phyloP scores from a whole-genome alignment of 1,140 invertebrate genomes.

The Andrena cerasifolii region DNA sequence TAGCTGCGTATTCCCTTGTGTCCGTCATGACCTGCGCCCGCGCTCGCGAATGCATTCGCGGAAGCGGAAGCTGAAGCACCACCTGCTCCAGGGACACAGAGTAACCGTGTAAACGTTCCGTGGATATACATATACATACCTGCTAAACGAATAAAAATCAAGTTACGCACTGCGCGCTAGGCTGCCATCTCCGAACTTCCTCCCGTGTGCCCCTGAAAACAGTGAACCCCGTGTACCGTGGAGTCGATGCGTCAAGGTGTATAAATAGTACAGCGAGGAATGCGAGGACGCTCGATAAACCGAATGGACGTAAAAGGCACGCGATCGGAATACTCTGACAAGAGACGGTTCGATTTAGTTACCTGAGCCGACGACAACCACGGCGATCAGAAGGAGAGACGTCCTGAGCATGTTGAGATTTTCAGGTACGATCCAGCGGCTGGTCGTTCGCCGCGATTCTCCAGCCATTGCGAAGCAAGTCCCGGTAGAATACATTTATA shows the following conservation, averaged over 20 bases:
- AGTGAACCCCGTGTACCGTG: neutral
- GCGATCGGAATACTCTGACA: too few species aligned
- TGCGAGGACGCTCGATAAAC: neutral
- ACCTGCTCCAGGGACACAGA: neutral
- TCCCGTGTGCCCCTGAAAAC: constrained; percentile 15
- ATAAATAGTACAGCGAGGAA: constrained; percentile 14
- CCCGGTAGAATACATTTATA: constrained; percentile 49
- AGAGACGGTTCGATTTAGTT: neutral
- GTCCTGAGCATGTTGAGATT: neutral
- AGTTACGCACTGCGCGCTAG: constrained; percentile 36
- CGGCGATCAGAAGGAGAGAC: neutral
- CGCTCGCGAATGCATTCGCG: constrained; percentile 6
- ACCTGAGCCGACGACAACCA: neutral
- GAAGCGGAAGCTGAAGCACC: constrained; percentile 12
- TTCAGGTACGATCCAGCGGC: neutral
- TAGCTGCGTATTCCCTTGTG: constrained; percentile 59
- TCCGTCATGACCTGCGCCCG: constrained; percentile 5
- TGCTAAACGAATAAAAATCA: neutral
- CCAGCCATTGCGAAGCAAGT: constrained; percentile 31
- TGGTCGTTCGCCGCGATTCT: neutral
- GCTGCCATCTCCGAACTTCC: neutral
- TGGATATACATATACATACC: neutral
- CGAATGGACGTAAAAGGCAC: neutral
- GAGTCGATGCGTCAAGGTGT: constrained; percentile 5
- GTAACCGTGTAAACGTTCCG: neutral